Evolutionary conservation across 2,113 vertebrate genomes (phyloP).

Genomic region (Xerus inauris): DNA sequence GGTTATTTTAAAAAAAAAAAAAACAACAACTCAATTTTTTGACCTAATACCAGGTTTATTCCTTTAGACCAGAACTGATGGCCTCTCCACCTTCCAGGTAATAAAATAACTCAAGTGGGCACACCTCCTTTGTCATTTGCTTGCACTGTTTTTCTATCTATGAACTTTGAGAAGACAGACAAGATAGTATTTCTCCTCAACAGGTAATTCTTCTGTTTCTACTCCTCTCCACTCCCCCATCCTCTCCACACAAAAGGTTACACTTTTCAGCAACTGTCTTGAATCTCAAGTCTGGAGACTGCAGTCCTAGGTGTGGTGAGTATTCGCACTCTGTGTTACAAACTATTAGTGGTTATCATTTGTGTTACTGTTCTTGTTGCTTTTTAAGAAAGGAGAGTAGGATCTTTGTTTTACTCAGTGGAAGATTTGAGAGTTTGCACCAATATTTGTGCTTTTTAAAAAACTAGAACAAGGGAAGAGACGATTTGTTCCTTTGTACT

Average conservation of each 20-base stretch:
- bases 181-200: not conserved
- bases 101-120: not conserved
- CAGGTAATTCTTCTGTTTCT: not conserved
- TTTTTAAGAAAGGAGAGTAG: not conserved
- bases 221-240: not conserved
- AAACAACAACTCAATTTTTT: not conserved
- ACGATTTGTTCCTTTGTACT: not conserved
- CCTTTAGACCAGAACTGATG: not conserved
- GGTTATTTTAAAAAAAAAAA: not conserved
- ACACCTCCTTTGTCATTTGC: not conserved
- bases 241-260: not conserved
- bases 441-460: slow-evolving; percentile 7
- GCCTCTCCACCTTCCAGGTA: not conserved
- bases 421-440: not conserved
- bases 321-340: not conserved
- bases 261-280: not conserved
- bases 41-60: not conserved
- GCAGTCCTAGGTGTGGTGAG: not conserved
- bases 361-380: not conserved
- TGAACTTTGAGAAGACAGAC: not conserved
- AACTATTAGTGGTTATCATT: not conserved
- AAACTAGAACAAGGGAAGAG: not conserved
- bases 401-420: not conserved
- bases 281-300: not conserved
- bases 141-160: not conserved